phyloP scores from a whole-genome alignment of 2,113 vertebrate species.

The Gobiocypris rarus region DNA sequence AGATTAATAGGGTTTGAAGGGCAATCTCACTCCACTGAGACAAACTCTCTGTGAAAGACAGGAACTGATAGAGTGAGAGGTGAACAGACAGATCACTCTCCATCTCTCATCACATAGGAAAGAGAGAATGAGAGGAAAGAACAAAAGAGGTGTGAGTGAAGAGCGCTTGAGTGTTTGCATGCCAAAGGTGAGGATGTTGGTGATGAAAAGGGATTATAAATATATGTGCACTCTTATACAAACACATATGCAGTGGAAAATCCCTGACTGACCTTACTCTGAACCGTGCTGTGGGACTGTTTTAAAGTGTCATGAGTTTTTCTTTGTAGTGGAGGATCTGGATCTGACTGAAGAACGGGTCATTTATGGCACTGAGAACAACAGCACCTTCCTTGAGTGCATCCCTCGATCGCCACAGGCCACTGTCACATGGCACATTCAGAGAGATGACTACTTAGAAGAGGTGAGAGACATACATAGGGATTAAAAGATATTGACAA shows the following conservation, averaged over 20 bases:
- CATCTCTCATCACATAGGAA: conserved; percentile 24
- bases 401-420: conserved; percentile 89
- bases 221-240: not conserved
- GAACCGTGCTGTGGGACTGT: conserved; percentile 15
- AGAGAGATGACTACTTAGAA: conserved; percentile 79
- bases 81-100: conserved; percentile 10
- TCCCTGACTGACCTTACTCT: conserved; percentile 12
- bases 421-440: conserved; percentile 85
- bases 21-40: not conserved
- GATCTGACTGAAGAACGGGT: conserved; percentile 75
- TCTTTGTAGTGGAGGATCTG: conserved; percentile 76
- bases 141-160: conserved; percentile 5
- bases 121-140: not conserved
- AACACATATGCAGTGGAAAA: conserved; percentile 6
- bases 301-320: conserved; percentile 2
- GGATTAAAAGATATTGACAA: no score
- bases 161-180: conserved; percentile 47
- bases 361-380: conserved; percentile 88
- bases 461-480: conserved; percentile 77
- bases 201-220: conserved; percentile 51
- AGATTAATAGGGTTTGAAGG: conserved; percentile 16
- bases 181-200: conserved; percentile 43
- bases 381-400: conserved; percentile 94
- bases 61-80: conserved; percentile 3
- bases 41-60: conserved; percentile 10